Percentiles rank a stretch among this genome's conserved stretches.
Evolutionary conservation across 1,140 invertebrate species (phyloP).

Genomic region (Macrostomum lignano): DNA sequence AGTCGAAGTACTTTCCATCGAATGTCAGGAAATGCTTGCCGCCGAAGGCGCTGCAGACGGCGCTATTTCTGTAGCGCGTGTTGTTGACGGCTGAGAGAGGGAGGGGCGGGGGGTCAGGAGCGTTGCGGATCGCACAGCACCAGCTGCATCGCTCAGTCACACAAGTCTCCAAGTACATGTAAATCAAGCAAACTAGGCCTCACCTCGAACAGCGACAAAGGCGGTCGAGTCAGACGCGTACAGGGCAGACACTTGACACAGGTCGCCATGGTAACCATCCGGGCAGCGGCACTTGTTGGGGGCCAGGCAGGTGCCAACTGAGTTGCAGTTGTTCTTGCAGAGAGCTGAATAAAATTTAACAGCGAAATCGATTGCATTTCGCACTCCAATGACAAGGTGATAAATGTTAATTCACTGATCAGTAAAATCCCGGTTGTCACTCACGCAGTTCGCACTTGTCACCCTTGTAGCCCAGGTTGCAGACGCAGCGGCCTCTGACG

Average conservation of each 20-base stretch:
- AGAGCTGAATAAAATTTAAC: too few relatives aligned
- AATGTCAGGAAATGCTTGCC: slow-evolving; percentile 7
- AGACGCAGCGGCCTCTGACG: slow-evolving; percentile 22
- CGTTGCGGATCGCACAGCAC: too few relatives aligned
- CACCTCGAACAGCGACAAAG: slow-evolving; percentile 38
- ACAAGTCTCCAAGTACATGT: slow-evolving; percentile 30
- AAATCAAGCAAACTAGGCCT: slow-evolving; percentile 34
- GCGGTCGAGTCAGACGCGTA: slow-evolving; percentile 37
- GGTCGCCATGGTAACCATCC: slow-evolving; percentile 38
- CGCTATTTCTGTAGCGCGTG: not conserved
- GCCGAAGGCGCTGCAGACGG: slow-evolving; percentile 33
- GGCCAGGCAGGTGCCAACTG: slow-evolving; percentile 42
- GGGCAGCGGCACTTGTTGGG: slow-evolving; percentile 42
- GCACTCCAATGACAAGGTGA: too few relatives aligned
- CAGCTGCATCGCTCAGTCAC: slow-evolving; percentile 41
- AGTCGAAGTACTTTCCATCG: slow-evolving; percentile 7
- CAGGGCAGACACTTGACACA: too few relatives aligned
- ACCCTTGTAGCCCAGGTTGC: slow-evolving; percentile 34
- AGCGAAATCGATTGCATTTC: too few relatives aligned
- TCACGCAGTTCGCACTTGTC: slow-evolving; percentile 29
- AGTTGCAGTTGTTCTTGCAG: slow-evolving; percentile 35
- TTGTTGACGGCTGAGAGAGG: not conserved
- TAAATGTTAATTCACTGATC: slow-evolving; percentile 34
- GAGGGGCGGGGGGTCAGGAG: too few relatives aligned
- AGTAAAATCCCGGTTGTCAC: slow-evolving; percentile 35